These are phyloP conservation scores for Hermodice carunculata DNA, from an alignment of 2,888 invertebrate genomes.

Conservation along the genomic window DNA sequence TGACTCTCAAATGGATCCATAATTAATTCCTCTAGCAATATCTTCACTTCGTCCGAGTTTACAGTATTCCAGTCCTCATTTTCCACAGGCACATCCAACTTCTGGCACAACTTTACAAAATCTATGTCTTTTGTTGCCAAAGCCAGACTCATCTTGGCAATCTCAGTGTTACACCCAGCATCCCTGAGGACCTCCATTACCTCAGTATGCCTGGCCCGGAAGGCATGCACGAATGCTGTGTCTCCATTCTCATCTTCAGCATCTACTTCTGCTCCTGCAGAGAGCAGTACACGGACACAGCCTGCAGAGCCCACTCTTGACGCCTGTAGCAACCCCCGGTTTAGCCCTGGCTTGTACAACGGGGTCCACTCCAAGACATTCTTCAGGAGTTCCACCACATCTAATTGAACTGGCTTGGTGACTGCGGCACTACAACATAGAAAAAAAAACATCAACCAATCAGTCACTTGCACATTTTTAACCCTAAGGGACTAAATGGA, in stretches of 20 bases:
- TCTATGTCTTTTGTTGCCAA: conserved; percentile 36
- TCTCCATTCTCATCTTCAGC: conserved; percentile 47
- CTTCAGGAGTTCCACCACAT: conserved; percentile 46
- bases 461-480: too few relatives aligned
- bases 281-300: conserved; percentile 34
- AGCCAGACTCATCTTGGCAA: conserved; percentile 47
- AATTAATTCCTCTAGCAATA: conserved; percentile 32
- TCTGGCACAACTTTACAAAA: conserved; percentile 37
- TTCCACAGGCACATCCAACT: conserved; percentile 43
- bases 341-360: conserved; percentile 43
- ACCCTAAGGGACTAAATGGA: too few relatives aligned
- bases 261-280: conserved; percentile 43
- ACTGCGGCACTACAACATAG: too few relatives aligned
- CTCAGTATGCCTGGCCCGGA: conserved; percentile 33
- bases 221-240: conserved; percentile 47
- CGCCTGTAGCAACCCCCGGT: conserved; percentile 42
- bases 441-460: too few relatives aligned
- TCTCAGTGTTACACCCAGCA: conserved; percentile 40
- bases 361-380: conserved; percentile 47
- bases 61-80: conserved; percentile 46
- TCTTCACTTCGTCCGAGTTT: conserved; percentile 25
- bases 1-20: conserved; percentile 44
- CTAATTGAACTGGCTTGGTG: conserved; percentile 43
- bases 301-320: conserved; percentile 33
- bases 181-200: conserved; percentile 38